Percentiles rank a stretch among this genome's conserved stretches.
Evolutionary conservation across 2,113 vertebrate species (phyloP).

Genomic region (Labeo catla): DNA sequence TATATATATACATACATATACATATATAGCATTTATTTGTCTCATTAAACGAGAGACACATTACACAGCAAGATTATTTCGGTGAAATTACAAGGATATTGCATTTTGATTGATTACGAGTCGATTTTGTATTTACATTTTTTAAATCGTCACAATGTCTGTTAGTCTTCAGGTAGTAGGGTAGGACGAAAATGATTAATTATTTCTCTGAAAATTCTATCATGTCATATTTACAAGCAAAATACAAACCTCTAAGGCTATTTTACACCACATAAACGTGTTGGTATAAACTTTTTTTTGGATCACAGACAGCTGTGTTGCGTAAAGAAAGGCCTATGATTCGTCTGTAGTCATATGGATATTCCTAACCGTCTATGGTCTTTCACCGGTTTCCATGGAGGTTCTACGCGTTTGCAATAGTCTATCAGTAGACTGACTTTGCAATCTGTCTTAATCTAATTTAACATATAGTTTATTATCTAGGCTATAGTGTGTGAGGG

Average conservation of each 20-base stretch:
- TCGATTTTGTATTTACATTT: not conserved
- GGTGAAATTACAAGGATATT: not conserved
- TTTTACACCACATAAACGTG: not conserved
- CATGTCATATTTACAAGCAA: not conserved
- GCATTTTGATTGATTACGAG: not conserved
- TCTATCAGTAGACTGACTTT: not conserved
- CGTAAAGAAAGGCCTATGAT: not conserved
- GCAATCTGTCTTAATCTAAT: not conserved
- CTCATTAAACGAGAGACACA: constrained; percentile 14
- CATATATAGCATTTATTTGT: not conserved
- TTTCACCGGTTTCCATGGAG: not conserved
- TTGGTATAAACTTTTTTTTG: constrained; percentile 16
- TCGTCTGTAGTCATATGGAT: not conserved
- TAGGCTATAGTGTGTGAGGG: not conserved
- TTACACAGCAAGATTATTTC: not conserved
- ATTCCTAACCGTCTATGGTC: not conserved
- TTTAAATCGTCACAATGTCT: constrained; percentile 10
- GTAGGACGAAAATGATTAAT: not conserved
- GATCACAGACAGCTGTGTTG: not conserved
- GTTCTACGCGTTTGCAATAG: not conserved
- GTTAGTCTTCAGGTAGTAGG: not conserved
- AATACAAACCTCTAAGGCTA: not conserved
- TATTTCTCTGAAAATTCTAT: not conserved
- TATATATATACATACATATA: not conserved
- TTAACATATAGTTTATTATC: not conserved